These are phyloP conservation scores for Hoplias malabaricus DNA, from an alignment of 2,113 vertebrate genomes.

Conservation along the genomic window DNA sequence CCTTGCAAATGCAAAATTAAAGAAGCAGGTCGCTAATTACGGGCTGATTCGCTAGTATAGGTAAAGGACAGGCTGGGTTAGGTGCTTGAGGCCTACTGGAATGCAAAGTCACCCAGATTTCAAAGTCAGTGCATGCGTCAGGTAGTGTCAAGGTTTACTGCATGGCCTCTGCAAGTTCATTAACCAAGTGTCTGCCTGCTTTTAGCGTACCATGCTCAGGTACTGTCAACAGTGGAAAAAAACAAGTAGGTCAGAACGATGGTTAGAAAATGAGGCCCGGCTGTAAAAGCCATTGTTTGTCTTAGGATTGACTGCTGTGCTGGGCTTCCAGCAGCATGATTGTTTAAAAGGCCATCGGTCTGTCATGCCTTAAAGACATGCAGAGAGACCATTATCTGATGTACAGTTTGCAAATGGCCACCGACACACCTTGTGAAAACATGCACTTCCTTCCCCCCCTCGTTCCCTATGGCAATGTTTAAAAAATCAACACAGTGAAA, in stretches of 20 bases:
- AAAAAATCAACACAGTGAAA: constrained; percentile 29
- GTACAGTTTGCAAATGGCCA: constrained; percentile 5
- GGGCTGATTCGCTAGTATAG: too few relatives aligned
- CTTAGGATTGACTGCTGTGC: constrained; percentile 4
- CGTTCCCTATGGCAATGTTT: not conserved
- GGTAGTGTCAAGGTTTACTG: not conserved
- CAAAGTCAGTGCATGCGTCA: not conserved
- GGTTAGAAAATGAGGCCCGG: constrained; percentile 18
- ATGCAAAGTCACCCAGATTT: not conserved
- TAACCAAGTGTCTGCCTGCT: not conserved
- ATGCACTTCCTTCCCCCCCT: constrained; percentile 15
- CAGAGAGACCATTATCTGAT: not conserved
- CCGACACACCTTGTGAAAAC: constrained; percentile 33
- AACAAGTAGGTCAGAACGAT: not conserved
- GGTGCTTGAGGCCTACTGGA: too few relatives aligned
- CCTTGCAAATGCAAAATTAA: too few relatives aligned
- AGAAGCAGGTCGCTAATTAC: too few relatives aligned
- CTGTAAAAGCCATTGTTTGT: constrained; percentile 30
- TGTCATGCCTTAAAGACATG: constrained; percentile 2
- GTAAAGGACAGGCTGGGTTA: too few relatives aligned
- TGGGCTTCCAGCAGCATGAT: constrained; percentile 2
- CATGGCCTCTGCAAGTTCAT: not conserved
- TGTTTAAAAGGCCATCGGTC: constrained; percentile 34
- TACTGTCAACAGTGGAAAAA: not conserved
- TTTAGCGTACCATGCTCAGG: not conserved